Evolutionary conservation across 2,797 vertebrate genomes (phyloP).

Genomic region (Nannoperca obscura): DNA sequence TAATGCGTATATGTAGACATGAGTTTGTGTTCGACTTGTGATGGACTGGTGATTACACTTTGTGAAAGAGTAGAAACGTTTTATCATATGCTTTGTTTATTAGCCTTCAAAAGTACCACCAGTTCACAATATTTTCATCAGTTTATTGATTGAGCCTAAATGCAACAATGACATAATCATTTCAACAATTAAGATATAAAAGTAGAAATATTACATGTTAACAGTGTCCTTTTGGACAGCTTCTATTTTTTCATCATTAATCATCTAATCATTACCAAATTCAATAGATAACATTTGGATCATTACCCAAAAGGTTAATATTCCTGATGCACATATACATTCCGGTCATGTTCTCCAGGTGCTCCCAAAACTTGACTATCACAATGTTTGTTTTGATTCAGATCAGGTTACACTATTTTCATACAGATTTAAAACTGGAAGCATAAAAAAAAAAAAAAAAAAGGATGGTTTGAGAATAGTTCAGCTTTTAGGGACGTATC

Average conservation of each 20-base stretch:
- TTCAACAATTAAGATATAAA: not conserved
- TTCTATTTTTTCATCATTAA: not conserved
- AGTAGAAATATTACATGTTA: not conserved
- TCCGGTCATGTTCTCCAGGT: not conserved
- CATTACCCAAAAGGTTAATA: not conserved
- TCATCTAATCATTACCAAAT: not conserved
- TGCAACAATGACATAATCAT: not conserved
- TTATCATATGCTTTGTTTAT: not conserved
- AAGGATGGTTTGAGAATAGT: not conserved
- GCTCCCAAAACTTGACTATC: not conserved
- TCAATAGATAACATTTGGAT: not conserved
- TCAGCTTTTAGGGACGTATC: not conserved
- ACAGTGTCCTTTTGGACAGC: not conserved
- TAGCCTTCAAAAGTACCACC: not conserved
- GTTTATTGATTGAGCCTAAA: not conserved
- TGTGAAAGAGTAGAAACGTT: not conserved
- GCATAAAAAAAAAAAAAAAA: not conserved
- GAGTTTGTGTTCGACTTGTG: not conserved
- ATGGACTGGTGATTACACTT: not conserved
- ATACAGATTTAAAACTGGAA: not conserved
- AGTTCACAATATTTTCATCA: not conserved
- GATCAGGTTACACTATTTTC: not conserved
- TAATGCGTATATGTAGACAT: not conserved
- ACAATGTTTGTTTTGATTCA: not conserved
- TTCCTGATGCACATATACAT: not conserved